Conservation (phyloP, 2,113 vertebrate species). For the Apaloderma vittatum region DNA sequence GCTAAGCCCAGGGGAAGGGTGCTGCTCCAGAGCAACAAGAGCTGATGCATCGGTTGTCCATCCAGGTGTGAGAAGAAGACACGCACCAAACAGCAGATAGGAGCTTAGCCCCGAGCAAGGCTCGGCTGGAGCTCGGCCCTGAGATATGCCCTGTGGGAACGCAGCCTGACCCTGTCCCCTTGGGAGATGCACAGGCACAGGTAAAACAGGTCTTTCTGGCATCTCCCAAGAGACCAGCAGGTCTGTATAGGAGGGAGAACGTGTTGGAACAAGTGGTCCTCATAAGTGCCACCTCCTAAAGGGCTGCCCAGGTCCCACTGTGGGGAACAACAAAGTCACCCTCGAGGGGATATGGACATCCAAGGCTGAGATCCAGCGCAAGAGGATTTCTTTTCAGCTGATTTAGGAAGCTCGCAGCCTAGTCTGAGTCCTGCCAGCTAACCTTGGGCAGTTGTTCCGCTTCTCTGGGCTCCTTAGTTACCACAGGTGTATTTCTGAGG, state of each 20-base stretch:
- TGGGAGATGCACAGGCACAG: background rate
- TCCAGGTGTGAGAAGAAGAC: background rate
- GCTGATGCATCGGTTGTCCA: accelerated
- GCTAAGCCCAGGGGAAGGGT: background rate
- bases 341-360: background rate
- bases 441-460: background rate
- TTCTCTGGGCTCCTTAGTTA: background rate
- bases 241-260: background rate
- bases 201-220: background rate
- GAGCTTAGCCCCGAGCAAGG: background rate
- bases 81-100: accelerated
- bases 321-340: background rate
- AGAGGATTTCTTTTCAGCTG: slow-evolving; percentile 43
- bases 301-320: background rate
- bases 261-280: background rate
- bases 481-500: background rate
- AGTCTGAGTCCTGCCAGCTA: background rate
- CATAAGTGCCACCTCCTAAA: background rate
- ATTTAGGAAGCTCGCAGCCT: background rate
- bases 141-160: background rate
- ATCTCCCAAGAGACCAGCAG: accelerated
- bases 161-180: background rate
- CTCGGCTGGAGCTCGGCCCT: background rate
- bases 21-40: background rate
- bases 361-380: background rate